A percentile compares a stretch with the other conserved stretches of the same genome.
Conservation (phyloP, 2,888 invertebrate genomes). For the Gryllus longicercus region DNA sequence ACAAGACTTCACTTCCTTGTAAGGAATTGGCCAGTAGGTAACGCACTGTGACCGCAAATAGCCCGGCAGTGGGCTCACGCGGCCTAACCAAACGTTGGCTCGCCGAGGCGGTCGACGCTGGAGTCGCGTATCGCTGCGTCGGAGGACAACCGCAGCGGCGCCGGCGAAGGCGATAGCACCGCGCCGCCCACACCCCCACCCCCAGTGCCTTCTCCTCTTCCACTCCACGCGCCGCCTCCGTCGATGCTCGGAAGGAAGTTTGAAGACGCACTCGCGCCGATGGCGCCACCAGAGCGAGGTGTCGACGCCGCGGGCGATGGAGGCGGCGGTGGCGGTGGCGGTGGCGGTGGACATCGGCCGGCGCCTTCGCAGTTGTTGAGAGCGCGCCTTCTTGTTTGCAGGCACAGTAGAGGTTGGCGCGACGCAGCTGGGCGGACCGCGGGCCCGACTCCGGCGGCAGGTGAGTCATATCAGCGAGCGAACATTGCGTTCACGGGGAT, state of each 20-base stretch:
- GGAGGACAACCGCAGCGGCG: background rate
- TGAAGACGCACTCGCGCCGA: background rate
- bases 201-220: background rate
- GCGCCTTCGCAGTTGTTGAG: background rate
- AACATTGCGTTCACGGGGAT: too few species aligned
- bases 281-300: background rate
- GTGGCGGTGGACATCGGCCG: background rate
- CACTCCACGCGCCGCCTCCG: background rate
- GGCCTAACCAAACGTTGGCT: constrained; percentile 3
- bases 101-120: background rate
- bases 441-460: constrained; percentile 17
- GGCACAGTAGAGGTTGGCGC: background rate
- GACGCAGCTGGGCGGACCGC: background rate
- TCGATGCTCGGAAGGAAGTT: background rate
- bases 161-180: too few species aligned
- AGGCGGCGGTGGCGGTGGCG: background rate
- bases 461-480: background rate
- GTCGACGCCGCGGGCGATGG: background rate
- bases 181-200: background rate
- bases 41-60: background rate
- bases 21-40: background rate
- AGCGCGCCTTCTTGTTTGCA: background rate
- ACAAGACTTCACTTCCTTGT: background rate
- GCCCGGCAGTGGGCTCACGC: background rate
- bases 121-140: background rate